Percentiles rank a stretch among this genome's conserved stretches.
Conservation (phyloP, 2,888 invertebrate genomes). For the Drosophila melanosoma region DNA sequence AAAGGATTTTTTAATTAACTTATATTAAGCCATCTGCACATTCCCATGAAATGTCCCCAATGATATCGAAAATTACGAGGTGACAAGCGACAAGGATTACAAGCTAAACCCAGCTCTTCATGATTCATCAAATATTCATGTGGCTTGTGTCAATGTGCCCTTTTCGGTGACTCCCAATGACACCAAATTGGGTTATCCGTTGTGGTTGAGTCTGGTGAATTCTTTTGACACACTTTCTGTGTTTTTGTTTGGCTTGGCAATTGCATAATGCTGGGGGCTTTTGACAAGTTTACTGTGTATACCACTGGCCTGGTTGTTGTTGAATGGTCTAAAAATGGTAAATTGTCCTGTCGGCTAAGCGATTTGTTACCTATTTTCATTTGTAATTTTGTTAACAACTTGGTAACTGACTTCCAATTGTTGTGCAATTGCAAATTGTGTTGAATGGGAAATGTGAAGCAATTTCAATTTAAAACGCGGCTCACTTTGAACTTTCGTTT, state of each 20-base stretch:
- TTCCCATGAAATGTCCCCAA: background rate
- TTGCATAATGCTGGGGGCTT: conserved; percentile 33
- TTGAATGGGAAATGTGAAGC: conserved; percentile 30
- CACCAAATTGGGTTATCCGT: background rate
- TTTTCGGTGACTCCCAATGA: background rate
- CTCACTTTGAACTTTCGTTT: conserved; percentile 40
- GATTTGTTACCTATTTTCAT: conserved; percentile 25
- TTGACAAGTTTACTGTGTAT: conserved; percentile 15
- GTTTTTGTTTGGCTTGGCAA: conserved; percentile 18
- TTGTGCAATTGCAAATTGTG: conserved; percentile 40
- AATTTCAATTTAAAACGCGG: conserved; percentile 22
- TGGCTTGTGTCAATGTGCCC: conserved; percentile 33
- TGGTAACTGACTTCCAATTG: conserved; percentile 30
- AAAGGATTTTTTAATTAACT: background rate
- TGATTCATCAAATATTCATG: background rate
- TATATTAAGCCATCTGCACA: background rate
- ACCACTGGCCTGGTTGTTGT: background rate
- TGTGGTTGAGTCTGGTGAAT: background rate
- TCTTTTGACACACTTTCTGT: conserved; percentile 47
- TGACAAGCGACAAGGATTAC: background rate
- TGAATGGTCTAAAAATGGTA: background rate
- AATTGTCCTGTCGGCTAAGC: conserved; percentile 31
- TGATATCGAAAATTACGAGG: background rate
- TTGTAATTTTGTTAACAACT: conserved; percentile 28
- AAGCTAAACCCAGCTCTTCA: background rate